Conservation (phyloP, 1,140 invertebrate genomes). For the Rhagoletis zephyria region DNA sequence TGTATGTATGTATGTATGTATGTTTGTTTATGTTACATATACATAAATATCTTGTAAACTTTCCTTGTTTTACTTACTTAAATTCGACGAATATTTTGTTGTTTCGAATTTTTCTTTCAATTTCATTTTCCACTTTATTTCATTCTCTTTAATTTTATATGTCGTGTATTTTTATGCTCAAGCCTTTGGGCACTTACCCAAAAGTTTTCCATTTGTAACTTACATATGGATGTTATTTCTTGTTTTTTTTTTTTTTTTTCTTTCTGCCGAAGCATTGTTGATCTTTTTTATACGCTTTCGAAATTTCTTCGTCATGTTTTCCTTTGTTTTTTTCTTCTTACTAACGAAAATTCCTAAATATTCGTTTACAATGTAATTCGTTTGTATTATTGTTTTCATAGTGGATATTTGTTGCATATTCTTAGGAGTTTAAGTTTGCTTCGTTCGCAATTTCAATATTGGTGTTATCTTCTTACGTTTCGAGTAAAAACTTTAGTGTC, state of each 20-base stretch:
- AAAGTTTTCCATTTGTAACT: neutral
- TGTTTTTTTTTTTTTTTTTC: neutral
- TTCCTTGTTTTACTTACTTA: neutral
- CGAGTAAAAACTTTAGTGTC: no score
- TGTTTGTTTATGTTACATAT: neutral
- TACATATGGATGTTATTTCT: neutral
- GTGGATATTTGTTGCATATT: neutral
- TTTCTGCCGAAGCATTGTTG: neutral
- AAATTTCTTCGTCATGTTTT: neutral
- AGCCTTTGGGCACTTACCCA: constrained; percentile 6
- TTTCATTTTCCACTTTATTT: constrained; percentile 38
- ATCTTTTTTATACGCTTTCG: neutral
- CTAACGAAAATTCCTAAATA: neutral
- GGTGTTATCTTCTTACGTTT: no score
- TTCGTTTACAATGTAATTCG: neutral
- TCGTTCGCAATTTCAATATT: no score
- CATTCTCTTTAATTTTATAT: neutral
- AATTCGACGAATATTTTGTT: neutral
- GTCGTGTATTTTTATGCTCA: constrained; percentile 2
- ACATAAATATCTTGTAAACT: no score
- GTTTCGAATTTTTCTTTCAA: constrained; percentile 46
- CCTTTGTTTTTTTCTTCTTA: neutral
- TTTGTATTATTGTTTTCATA: neutral
- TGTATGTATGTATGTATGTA: neutral
- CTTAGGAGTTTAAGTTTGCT: no score